Evolutionary conservation across 1,140 invertebrate species (phyloP).

Genomic region (Atta colombica): DNA sequence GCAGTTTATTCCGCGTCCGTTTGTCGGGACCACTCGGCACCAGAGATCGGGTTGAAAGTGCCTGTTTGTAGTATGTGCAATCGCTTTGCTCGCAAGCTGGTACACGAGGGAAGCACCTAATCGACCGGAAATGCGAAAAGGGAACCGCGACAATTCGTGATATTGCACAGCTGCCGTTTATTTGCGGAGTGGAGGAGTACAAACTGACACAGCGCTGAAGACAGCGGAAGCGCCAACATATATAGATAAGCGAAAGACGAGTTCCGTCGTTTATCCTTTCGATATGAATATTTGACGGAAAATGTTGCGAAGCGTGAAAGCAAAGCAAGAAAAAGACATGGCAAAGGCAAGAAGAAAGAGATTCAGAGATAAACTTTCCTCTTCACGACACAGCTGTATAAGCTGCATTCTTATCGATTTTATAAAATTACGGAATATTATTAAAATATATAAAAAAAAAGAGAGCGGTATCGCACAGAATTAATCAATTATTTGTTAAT

Average conservation of each 20-base stretch:
- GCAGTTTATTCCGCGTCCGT: conserved; percentile 7
- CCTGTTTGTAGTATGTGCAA: conserved; percentile 24
- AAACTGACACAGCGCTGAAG: conserved; percentile 13
- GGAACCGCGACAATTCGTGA: conserved; percentile 61
- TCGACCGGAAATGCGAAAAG: conserved; percentile 54
- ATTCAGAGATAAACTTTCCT: background rate
- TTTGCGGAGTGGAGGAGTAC: conserved; percentile 33
- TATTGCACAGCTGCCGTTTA: conserved; percentile 51
- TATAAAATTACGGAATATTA: background rate
- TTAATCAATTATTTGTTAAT: conserved; percentile 24
- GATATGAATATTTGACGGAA: conserved; percentile 38
- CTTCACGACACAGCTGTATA: background rate
- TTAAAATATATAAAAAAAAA: conserved; percentile 1
- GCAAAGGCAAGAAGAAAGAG: background rate
- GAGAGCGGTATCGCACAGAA: background rate
- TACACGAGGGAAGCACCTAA: conserved; percentile 22
- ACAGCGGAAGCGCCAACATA: conserved; percentile 3
- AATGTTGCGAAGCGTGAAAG: background rate
- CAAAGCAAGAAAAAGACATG: background rate
- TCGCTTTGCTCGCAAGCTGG: background rate
- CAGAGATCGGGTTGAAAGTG: conserved; percentile 21
- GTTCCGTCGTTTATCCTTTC: background rate
- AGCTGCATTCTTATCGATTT: background rate
- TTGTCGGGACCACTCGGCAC: conserved; percentile 5
- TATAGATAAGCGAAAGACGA: background rate